Percentiles rank a stretch among this genome's conserved stretches.
These are phyloP conservation scores for Aradus depressus DNA, from an alignment of 2,888 invertebrate genomes.

Conservation along the genomic window DNA sequence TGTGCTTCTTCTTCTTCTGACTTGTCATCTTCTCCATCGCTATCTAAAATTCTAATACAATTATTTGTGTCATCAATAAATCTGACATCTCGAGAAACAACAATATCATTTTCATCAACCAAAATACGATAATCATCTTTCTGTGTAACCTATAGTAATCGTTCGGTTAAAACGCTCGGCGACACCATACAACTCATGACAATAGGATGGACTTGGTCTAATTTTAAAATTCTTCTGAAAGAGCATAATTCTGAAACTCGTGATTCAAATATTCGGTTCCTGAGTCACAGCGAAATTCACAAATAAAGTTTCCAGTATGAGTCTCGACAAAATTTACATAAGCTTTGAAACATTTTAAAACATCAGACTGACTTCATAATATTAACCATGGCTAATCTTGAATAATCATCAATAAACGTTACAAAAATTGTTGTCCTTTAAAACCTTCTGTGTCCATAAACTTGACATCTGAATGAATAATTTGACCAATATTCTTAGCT, in stretches of 20 bases:
- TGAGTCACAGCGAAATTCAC: slow-evolving; percentile 1
- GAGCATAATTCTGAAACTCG: not conserved
- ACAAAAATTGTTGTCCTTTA: not conserved
- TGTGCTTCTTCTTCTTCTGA: too few relatives aligned
- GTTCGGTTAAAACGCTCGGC: not conserved
- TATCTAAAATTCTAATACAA: too few relatives aligned
- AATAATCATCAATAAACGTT: not conserved
- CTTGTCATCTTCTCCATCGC: too few relatives aligned
- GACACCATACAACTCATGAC: slow-evolving; percentile 1
- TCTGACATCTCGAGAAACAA: too few relatives aligned
- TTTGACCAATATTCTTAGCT: too few relatives aligned
- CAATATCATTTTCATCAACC: too few relatives aligned
- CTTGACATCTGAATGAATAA: slow-evolving; percentile 4
- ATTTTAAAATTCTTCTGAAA: slow-evolving; percentile 1
- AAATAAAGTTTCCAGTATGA: slow-evolving; percentile 4
- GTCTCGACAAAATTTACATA: slow-evolving; percentile 1
- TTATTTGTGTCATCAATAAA: too few relatives aligned
- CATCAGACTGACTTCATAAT: not conserved
- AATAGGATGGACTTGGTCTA: slow-evolving; percentile 2
- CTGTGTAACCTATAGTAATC: too few relatives aligned
- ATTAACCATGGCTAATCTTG: not conserved
- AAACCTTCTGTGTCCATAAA: not conserved
- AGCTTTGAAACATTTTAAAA: slow-evolving; percentile 4
- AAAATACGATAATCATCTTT: too few relatives aligned
- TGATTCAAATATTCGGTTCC: slow-evolving; percentile 1